Percentiles rank a stretch among this genome's conserved stretches.
These are phyloP conservation scores for Oncorhynchus clarkii DNA, from an alignment of 2,113 vertebrate genomes.

Conservation along the genomic window DNA sequence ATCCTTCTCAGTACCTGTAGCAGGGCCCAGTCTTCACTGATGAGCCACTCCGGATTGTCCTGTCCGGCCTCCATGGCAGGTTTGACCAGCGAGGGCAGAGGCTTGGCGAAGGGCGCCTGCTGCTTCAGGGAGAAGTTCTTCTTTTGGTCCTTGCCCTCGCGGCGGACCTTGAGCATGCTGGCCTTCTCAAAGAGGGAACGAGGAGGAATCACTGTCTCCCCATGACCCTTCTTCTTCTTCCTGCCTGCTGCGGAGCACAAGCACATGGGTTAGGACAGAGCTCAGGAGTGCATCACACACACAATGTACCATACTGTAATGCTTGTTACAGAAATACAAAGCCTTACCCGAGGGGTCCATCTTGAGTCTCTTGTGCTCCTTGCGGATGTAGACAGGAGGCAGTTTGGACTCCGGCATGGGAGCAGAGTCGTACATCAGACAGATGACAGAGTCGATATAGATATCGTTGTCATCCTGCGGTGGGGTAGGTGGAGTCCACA, in stretches of 20 bases:
- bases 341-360: slow-evolving; percentile 83
- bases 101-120: slow-evolving; percentile 88
- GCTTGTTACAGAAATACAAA: background rate
- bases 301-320: background rate
- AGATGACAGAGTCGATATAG: slow-evolving; percentile 92
- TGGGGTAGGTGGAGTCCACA: slow-evolving; percentile 92
- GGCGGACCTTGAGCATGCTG: slow-evolving; percentile 85
- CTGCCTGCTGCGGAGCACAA: slow-evolving; percentile 75
- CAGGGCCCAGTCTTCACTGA: slow-evolving; percentile 93
- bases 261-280: background rate
- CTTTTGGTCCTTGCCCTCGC: slow-evolving; percentile 90
- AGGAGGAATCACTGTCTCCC: slow-evolving; percentile 87
- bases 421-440: slow-evolving; percentile 88
- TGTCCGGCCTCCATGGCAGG: slow-evolving; percentile 83
- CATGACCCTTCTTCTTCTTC: slow-evolving; percentile 90
- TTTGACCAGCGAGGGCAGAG: slow-evolving; percentile 86
- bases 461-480: slow-evolving; percentile 93
- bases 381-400: slow-evolving; percentile 86
- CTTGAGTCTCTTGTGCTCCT: slow-evolving; percentile 88
- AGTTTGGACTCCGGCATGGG: slow-evolving; percentile 88
- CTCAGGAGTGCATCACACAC: background rate
- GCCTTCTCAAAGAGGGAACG: slow-evolving; percentile 91
- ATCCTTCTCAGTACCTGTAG: slow-evolving; percentile 76
- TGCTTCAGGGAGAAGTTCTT: slow-evolving; percentile 91
- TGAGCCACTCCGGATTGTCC: slow-evolving; percentile 92